Percentiles rank a stretch among this genome's conserved stretches.
Conservation (phyloP, 2,113 vertebrate genomes). For the Rafetus swinhoei region DNA sequence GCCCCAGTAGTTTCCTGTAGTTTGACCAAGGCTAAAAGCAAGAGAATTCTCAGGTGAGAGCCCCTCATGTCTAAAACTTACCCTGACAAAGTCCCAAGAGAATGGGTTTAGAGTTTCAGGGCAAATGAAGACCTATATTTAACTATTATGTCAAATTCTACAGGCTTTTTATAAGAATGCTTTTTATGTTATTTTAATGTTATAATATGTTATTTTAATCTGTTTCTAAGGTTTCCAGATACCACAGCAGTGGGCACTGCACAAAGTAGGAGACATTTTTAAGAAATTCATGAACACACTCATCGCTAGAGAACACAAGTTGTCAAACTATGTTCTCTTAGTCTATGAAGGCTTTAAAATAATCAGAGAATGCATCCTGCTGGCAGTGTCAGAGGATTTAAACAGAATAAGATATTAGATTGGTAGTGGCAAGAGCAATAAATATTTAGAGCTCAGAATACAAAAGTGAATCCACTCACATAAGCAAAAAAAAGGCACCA, state of each 20-base stretch:
- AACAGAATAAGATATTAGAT: not conserved
- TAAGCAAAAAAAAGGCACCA: not conserved
- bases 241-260: not conserved
- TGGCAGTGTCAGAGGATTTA: not conserved
- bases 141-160: not conserved
- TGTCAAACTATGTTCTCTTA: not conserved
- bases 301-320: not conserved
- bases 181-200: not conserved
- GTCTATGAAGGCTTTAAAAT: not conserved
- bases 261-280: not conserved
- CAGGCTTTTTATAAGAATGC: not conserved
- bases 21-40: not conserved
- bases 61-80: not conserved
- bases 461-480: not conserved
- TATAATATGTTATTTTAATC: not conserved
- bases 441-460: not conserved
- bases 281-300: not conserved
- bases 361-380: not conserved
- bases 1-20: fast-evolving
- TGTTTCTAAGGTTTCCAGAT: not conserved
- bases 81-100: not conserved
- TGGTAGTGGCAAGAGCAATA: not conserved
- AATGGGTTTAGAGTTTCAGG: not conserved
- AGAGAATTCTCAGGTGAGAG: constrained; percentile 21
- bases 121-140: not conserved